Conservation (phyloP, 2,888 invertebrate species). For the Caenorhabditis panamensis region DNA sequence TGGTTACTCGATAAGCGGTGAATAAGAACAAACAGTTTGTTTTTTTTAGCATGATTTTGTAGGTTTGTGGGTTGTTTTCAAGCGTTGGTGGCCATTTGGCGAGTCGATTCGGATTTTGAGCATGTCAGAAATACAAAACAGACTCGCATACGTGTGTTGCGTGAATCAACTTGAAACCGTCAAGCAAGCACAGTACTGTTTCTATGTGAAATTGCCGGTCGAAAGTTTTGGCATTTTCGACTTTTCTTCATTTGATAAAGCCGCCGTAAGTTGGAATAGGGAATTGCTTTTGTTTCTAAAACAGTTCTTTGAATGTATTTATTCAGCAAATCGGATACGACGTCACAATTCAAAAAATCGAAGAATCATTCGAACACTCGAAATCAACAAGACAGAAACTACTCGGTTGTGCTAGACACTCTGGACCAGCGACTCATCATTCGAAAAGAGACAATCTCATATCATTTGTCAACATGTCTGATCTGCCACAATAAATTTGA, state of each 20-base stretch:
- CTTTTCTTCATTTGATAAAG: constrained; percentile 83
- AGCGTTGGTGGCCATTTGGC: constrained; percentile 57
- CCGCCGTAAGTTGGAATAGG: too few species aligned
- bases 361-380: constrained; percentile 41
- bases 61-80: constrained; percentile 87
- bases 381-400: background rate
- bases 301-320: too few species aligned
- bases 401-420: constrained; percentile 27
- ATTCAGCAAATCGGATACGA: constrained; percentile 49
- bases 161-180: constrained; percentile 95
- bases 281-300: too few species aligned
- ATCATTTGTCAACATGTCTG: constrained; percentile 30
- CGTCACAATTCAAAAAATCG: constrained; percentile 29
- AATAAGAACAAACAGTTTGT: constrained; percentile 86
- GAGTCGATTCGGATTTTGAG: constrained; percentile 87
- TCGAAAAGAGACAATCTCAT: constrained; percentile 28
- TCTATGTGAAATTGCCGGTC: constrained; percentile 97
- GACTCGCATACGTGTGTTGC: constrained; percentile 97
- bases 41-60: constrained; percentile 81
- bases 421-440: background rate
- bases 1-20: constrained; percentile 96
- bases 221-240: constrained; percentile 96
- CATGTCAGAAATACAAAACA: constrained; percentile 92
- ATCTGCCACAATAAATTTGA: background rate
- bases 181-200: constrained; percentile 95